These are phyloP conservation scores for Corythornis madagascariensis DNA, from an alignment of 2,113 vertebrate genomes.

Conservation along the genomic window DNA sequence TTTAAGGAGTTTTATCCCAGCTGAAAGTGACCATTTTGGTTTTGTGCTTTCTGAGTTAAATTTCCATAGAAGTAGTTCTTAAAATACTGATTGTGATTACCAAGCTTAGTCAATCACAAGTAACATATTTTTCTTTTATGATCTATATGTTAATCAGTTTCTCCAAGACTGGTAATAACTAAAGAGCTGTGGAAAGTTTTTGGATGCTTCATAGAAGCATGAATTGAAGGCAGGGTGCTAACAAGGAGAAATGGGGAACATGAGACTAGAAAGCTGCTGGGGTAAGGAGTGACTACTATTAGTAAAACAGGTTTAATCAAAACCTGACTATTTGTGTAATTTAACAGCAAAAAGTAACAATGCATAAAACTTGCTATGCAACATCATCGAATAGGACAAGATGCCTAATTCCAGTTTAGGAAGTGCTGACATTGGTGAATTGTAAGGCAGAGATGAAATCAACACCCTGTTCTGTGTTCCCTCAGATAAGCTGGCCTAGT, in stretches of 20 bases:
- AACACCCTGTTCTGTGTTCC: background rate
- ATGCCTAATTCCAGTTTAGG: constrained; percentile 6
- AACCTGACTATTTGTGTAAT: background rate
- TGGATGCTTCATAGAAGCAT: background rate
- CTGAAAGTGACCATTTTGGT: background rate
- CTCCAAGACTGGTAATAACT: background rate
- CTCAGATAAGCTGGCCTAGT: constrained; percentile 45
- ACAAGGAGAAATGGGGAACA: background rate
- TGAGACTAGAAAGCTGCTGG: background rate
- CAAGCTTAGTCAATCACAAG: background rate
- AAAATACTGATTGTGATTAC: background rate
- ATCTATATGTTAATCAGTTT: background rate
- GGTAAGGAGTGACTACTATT: background rate
- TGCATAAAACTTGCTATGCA: background rate
- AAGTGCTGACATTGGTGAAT: constrained; percentile 36
- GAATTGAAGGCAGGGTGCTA: background rate
- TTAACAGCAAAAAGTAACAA: background rate
- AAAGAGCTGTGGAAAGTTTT: background rate
- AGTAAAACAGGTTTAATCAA: background rate
- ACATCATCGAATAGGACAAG: background rate
- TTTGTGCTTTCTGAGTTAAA: constrained; percentile 36
- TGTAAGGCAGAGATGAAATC: constrained; percentile 44
- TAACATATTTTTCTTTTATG: background rate
- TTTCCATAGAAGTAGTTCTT: constrained; percentile 14
- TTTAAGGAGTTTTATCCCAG: constrained; percentile 19